Base-by-base conservation (phyloP, 2,888 invertebrate genomes). In the Cotesia congregata region DNA sequence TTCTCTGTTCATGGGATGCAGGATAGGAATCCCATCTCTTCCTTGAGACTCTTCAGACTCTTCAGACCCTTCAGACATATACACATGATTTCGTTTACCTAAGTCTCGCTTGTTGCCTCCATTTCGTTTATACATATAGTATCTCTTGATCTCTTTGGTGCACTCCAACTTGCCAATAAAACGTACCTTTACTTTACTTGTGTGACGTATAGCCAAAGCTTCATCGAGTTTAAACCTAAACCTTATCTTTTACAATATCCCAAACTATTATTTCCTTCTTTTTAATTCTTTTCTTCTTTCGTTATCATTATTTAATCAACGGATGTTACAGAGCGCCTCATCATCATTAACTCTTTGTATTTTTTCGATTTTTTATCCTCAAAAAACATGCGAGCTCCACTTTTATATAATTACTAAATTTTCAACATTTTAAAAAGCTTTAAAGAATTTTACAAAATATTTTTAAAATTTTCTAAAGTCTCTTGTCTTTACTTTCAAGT, bases 151-250 rank as follows among this genome's bases (percentile, higher is more conserved):
- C 74, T 70, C 64, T 62, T 74, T 61, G 76, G 73, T 60, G 59
- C 74, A 50, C 74, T 76, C 74, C 74, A 40, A 69, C 41, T 74
- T 77, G 74, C 77, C 77, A 79, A 77, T 80, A 77, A 75, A 78
- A 77, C 76, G 70, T 69, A 60, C 68, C 20, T 50, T 75, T 30
- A 30, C 30, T 30, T 30, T 30, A 30, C 30, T 30, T 30, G 61
- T 69, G 80, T 80, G 81, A 81, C 80, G 77, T 81, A 81, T 79
- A 80, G 80, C 81, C 74, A 79, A 80, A 81, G 78, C 64, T 50
- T 74, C 72, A 78, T 65, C 38, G 65, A 65, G 38, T 65, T 65
- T 30, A 30, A 65, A 65, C 20, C 20, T 30, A 30, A 65, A 65
- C 20, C 20, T 38, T 65, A 65, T 65, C 12, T 65, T 65, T 20